These are phyloP conservation scores for Drosophila merina DNA, from an alignment of 2,888 invertebrate species.

Conservation along the genomic window DNA sequence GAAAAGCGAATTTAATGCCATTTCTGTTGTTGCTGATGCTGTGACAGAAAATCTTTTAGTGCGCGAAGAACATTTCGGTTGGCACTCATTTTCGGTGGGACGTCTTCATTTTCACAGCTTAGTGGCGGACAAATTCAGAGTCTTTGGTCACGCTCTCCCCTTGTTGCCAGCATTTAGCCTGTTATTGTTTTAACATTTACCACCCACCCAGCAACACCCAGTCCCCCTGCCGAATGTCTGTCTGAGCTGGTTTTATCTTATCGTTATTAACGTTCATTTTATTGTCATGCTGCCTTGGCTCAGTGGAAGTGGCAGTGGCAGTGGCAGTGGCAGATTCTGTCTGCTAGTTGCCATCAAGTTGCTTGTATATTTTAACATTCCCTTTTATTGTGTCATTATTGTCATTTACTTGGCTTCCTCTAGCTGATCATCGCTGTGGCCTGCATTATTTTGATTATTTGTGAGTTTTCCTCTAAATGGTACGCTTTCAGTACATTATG, in stretches of 20 bases:
- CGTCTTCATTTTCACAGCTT: conserved; percentile 46
- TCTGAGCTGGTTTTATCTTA: conserved; percentile 70
- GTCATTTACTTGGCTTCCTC: conserved; percentile 67
- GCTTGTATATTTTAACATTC: conserved; percentile 69
- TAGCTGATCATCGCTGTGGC: conserved; percentile 39
- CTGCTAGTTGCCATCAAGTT: conserved; percentile 68
- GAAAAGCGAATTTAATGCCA: conserved; percentile 50
- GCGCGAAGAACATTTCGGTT: conserved; percentile 34
- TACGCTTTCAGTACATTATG: conserved; percentile 68
- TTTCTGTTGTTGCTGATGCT: conserved; percentile 3
- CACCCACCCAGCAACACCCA: conserved; percentile 16
- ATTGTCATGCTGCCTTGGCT: conserved; percentile 63
- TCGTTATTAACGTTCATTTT: conserved; percentile 79
- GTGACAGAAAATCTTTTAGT: conserved; percentile 15
- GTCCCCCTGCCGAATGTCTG: conserved; percentile 29
- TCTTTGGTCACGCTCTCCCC: conserved; percentile 50
- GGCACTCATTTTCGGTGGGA: conserved; percentile 37
- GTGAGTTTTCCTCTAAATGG: conserved; percentile 60
- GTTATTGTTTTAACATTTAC: conserved; percentile 78
- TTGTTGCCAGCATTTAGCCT: conserved; percentile 69
- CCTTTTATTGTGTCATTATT: conserved; percentile 79
- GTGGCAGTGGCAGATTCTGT: conserved; percentile 28
- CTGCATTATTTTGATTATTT: conserved; percentile 77
- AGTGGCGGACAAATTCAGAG: conserved; percentile 55
- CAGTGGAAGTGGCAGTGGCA: conserved; percentile 21